Evolutionary conservation across 2,888 invertebrate species (phyloP).

Genomic region (Limnephilus marmoratus): DNA sequence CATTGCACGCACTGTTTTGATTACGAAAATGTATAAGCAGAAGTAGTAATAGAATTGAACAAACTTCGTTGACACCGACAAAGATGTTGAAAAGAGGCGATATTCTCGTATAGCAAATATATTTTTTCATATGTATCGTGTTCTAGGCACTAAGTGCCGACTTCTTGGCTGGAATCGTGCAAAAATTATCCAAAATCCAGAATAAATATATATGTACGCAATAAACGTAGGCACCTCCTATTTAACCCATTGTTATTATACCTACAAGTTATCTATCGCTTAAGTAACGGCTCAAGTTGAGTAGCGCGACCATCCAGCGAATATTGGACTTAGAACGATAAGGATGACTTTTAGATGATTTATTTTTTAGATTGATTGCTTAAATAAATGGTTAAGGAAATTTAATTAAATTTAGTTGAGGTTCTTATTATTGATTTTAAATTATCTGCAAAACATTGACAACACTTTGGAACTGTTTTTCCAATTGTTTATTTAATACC

Average conservation of each 20-base stretch:
- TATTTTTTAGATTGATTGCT: neutral
- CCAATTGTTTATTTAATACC: neutral
- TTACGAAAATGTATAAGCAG: neutral
- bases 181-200: slow-evolving; percentile 60
- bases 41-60: neutral
- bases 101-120: slow-evolving; percentile 58
- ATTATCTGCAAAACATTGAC: neutral
- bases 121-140: slow-evolving; percentile 65
- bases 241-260: slow-evolving; percentile 50
- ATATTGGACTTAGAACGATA: neutral
- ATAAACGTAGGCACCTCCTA: slow-evolving; percentile 64
- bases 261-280: slow-evolving; percentile 48
- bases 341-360: neutral
- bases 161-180: slow-evolving; percentile 63
- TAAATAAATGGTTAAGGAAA: neutral
- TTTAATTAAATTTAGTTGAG: neutral
- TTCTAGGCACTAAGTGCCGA: slow-evolving; percentile 61
- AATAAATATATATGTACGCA: slow-evolving; percentile 64
- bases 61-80: neutral
- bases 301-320: neutral
- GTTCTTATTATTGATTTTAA: neutral
- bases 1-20: neutral
- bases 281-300: slow-evolving; percentile 40
- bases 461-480: neutral
- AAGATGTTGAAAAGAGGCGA: slow-evolving; percentile 35